Evolutionary conservation across 2,113 vertebrate genomes (phyloP).

Genomic region (Callospermophilus lateralis): DNA sequence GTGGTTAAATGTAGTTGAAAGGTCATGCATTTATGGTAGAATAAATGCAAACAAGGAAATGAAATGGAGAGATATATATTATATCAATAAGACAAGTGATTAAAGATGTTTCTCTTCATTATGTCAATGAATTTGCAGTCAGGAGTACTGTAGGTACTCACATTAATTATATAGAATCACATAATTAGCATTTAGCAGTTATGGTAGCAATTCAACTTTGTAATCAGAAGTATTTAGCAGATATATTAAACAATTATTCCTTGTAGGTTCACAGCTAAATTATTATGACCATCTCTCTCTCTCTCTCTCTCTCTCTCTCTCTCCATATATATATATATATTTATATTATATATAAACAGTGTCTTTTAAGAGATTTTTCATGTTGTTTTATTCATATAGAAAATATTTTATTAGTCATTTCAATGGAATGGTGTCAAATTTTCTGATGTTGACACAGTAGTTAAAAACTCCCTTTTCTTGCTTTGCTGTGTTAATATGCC

Average conservation of each 20-base stretch:
- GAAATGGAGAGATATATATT: not conserved
- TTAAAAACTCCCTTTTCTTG: not conserved
- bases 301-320: too few species aligned
- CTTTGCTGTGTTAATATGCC: not conserved
- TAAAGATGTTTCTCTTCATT: not conserved
- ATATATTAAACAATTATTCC: not conserved
- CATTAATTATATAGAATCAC: not conserved
- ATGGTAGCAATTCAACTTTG: not conserved
- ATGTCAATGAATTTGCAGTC: not conserved
- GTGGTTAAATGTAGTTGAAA: not conserved
- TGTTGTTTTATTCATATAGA: not conserved
- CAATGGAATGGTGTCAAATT: not conserved
- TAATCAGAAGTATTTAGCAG: slow-evolving; percentile 30
- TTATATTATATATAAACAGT: not conserved
- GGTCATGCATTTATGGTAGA: not conserved
- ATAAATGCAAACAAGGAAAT: slow-evolving; percentile 17
- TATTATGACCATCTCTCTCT: not conserved
- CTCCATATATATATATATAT: too few species aligned
- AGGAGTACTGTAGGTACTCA: not conserved
- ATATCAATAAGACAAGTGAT: not conserved
- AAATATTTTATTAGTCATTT: slow-evolving; percentile 4
- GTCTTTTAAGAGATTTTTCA: not conserved
- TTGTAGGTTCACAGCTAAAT: not conserved
- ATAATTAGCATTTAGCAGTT: not conserved
- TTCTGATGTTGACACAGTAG: not conserved